These are phyloP conservation scores for Coilia nasus DNA, from an alignment of 2,797 vertebrate genomes.

Conservation along the genomic window DNA sequence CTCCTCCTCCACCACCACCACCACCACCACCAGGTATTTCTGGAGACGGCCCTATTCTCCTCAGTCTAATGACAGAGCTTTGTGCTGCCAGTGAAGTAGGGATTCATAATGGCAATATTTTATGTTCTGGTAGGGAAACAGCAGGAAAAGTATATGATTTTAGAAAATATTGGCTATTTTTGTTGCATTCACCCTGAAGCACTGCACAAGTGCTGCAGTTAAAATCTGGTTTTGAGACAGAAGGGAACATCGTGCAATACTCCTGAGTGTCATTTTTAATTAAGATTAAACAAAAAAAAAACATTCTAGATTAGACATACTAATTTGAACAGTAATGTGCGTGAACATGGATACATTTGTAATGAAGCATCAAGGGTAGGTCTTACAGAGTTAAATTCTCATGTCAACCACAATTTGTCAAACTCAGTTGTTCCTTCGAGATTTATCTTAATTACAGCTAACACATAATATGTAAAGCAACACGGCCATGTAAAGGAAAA, in stretches of 20 bases:
- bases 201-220: neutral
- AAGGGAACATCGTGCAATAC: neutral
- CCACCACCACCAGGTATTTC: neutral
- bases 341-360: neutral
- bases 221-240: neutral
- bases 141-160: neutral
- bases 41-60: neutral
- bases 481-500: neutral
- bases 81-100: neutral
- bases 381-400: neutral
- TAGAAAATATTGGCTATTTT: no score
- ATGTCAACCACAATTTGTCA: neutral
- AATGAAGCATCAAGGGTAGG: neutral
- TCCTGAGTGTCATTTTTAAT: neutral
- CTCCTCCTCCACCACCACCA: constrained; percentile 33
- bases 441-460: neutral
- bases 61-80: neutral
- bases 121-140: neutral
- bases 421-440: neutral
- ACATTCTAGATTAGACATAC: neutral
- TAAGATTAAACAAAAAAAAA: constrained; percentile 11
- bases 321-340: neutral
- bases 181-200: neutral
- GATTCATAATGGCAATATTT: neutral
- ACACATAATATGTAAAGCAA: neutral